These are phyloP conservation scores for Gadus chalcogrammus DNA, from an alignment of 2,113 vertebrate genomes.

Conservation along the genomic window DNA sequence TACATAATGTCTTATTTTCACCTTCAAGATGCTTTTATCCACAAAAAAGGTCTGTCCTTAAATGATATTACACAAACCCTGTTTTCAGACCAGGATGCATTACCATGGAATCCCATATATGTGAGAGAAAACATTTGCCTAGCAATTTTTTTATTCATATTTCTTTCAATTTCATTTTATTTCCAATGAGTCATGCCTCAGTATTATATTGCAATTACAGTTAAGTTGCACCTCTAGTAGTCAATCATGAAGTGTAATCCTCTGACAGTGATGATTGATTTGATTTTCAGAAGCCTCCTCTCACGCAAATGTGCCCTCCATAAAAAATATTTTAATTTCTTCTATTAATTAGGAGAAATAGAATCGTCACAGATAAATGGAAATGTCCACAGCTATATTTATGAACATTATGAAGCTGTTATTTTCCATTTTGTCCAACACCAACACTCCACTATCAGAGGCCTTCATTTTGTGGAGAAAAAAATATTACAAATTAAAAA, in stretches of 20 bases:
- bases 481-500: no score
- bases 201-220: conserved; percentile 67
- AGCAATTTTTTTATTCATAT: conserved; percentile 30
- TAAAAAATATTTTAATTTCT: conserved; percentile 44
- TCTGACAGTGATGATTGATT: conserved; percentile 60
- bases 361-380: conserved; percentile 41
- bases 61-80: conserved; percentile 60
- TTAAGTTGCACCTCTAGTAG: conserved; percentile 62
- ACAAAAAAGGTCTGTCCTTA: conserved; percentile 51
- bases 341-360: conserved; percentile 15
- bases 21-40: conserved; percentile 26
- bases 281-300: conserved; percentile 45
- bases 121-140: conserved; percentile 60
- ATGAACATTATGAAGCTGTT: not conserved
- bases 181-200: conserved; percentile 61
- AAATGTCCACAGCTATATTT: conserved; percentile 8
- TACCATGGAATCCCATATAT: conserved; percentile 65
- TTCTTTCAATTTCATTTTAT: conserved; percentile 64
- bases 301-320: conserved; percentile 6
- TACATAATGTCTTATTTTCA: not conserved
- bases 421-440: not conserved
- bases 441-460: no score
- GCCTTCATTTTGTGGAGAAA: no score
- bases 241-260: conserved; percentile 57
- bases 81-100: conserved; percentile 46